Percentiles rank a stretch among this genome's conserved stretches.
phyloP scores from a whole-genome alignment of 2,888 invertebrate species.

The Ommatoiulus sabulosus region DNA sequence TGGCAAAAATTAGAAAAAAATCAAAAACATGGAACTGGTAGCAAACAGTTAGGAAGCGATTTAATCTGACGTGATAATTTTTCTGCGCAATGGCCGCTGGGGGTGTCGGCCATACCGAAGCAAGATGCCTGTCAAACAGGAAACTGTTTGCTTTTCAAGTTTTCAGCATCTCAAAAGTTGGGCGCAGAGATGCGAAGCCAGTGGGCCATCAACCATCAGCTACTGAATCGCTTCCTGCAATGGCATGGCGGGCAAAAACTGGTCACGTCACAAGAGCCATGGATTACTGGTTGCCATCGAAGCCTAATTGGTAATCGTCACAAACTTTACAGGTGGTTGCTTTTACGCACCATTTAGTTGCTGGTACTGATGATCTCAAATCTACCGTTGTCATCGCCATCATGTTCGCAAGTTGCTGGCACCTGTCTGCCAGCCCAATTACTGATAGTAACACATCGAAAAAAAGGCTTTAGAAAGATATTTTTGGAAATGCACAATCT shows the following conservation, averaged over 20 bases:
- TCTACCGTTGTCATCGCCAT: conserved; percentile 4
- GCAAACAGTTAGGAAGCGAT: neutral
- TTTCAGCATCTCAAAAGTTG: neutral
- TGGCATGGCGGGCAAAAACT: neutral
- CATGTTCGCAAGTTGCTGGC: neutral
- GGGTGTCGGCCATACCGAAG: neutral
- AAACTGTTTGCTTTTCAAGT: neutral
- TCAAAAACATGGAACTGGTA: neutral
- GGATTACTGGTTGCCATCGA: neutral
- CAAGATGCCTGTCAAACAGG: conserved; percentile 37
- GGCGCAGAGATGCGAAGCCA: neutral
- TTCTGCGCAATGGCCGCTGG: neutral
- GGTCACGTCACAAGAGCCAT: neutral
- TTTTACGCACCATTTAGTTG: neutral
- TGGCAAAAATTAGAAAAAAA: neutral
- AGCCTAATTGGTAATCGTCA: neutral
- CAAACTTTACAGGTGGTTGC: neutral
- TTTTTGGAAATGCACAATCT: too few relatives aligned
- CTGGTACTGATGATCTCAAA: conserved; percentile 41
- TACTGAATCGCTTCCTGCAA: neutral
- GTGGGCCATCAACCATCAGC: neutral
- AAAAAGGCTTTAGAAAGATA: too few relatives aligned
- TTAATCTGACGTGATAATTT: conserved; percentile 7
- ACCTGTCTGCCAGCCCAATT: neutral
- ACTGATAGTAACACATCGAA: too few relatives aligned